Evolutionary conservation across 2,113 vertebrate species (phyloP), one percentile per base, ranked within the genome.

Genomic region (Ursus arctos): DNA sequence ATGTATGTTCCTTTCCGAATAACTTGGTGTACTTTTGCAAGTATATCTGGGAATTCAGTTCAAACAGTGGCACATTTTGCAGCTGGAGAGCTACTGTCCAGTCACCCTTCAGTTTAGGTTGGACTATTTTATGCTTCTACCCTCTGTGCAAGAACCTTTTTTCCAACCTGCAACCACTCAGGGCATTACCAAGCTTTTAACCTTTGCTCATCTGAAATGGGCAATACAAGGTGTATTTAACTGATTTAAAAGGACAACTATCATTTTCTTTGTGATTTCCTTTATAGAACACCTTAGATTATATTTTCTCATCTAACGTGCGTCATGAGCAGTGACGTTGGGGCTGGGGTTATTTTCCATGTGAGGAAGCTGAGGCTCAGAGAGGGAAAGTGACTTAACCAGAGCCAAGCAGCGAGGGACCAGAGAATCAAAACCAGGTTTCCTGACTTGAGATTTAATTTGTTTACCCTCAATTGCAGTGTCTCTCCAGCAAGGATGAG

Each of bases 21-120:
- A 91, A 88, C 61, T 94, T 88, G 55, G 57, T 31, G 97, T 74
- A 7, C 53, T 91, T 76, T 95, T 95, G 59, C 59, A 94, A 59
- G 31, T 55, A 19, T 76, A 92, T 93, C 88, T 95, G 59, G 57
- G n/a, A 91, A 95, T 95, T 88, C 61, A 47, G 63, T 94, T 95
- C 72, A 94, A 87, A 91, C n/a, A 47, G 40, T 40, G 51, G 15
- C 63, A 49, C 7, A 6, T 88, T 96, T 96, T 96, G 51, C 57
- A 67, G 40, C 53, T 86, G 61, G 59, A 93, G 65, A 63, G 82
- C 76, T n/a, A 77, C 26, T 55, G 40, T 72, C 72, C 77, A 77
- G 77, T 95, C 57, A 49, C 80, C 43, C 55, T 95, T 57, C 1
- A 49, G 14, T 88, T 88, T 74, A 63, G 47, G 10, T n/a, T 95